phyloP scores from a whole-genome alignment of 2,888 invertebrate genomes.

The Tipula lateralis region DNA sequence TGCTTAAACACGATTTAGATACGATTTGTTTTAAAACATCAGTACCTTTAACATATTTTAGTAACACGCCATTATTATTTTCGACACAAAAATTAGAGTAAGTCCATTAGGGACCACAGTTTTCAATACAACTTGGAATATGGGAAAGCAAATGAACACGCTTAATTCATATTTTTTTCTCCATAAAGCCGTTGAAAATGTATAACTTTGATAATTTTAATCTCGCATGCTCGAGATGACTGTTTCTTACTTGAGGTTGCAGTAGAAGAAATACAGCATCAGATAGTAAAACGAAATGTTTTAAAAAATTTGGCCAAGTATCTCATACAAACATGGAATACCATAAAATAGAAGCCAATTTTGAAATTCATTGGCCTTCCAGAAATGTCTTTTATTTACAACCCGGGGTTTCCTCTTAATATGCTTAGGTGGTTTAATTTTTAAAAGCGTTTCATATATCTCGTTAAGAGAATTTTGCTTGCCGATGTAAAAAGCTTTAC shows the following conservation, averaged over 20 bases:
- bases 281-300: not conserved
- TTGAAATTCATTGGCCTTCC: not conserved
- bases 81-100: not conserved
- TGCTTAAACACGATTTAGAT: not conserved
- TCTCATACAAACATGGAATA: not conserved
- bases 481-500: not conserved
- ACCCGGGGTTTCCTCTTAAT: not conserved
- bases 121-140: not conserved
- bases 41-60: not conserved
- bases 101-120: slow-evolving; percentile 26
- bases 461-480: not conserved
- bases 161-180: slow-evolving; percentile 27
- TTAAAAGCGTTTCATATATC: not conserved
- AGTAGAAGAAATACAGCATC: not conserved
- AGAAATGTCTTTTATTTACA: not conserved
- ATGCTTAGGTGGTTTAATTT: not conserved
- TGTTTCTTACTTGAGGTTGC: not conserved
- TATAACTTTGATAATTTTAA: not conserved
- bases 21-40: slow-evolving; percentile 26
- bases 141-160: slow-evolving; percentile 27
- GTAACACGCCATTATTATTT: not conserved
- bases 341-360: not conserved
- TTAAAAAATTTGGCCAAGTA: not conserved
- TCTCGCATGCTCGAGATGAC: not conserved
- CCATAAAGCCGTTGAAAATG: slow-evolving; percentile 29